Evolutionary conservation across 2,113 vertebrate species (phyloP).

Genomic region (Panthera leo): DNA sequence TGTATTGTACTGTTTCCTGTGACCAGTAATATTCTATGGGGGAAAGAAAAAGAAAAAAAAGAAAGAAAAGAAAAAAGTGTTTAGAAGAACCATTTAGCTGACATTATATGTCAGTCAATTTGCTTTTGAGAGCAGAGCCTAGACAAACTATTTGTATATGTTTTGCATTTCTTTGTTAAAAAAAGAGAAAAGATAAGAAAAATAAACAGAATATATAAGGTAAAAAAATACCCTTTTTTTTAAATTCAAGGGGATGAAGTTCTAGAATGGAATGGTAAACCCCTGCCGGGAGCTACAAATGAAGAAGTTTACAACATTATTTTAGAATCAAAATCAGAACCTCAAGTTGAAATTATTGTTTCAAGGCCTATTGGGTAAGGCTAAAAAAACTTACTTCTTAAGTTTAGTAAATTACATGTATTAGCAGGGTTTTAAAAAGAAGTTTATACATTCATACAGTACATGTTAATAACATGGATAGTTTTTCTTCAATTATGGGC

Average conservation of each 20-base stretch:
- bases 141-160: slow-evolving; percentile 71
- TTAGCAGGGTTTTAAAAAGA: slow-evolving; percentile 67
- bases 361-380: slow-evolving; percentile 99
- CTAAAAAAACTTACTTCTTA: slow-evolving; percentile 81
- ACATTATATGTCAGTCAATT: slow-evolving; percentile 60
- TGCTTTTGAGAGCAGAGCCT: slow-evolving; percentile 55
- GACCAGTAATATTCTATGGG: slow-evolving; percentile 40
- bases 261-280: slow-evolving; percentile 98
- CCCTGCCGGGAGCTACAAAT: slow-evolving; percentile 98
- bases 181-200: slow-evolving; percentile 75
- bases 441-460: slow-evolving; percentile 69
- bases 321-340: slow-evolving; percentile 98
- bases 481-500: slow-evolving; percentile 52
- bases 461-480: slow-evolving; percentile 72
- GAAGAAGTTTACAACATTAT: slow-evolving; percentile 99
- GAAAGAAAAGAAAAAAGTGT: slow-evolving; percentile 45
- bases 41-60: background rate
- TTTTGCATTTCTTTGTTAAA: slow-evolving; percentile 75
- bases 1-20: slow-evolving; percentile 50
- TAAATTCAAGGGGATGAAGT: slow-evolving; percentile 96
- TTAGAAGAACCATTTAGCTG: slow-evolving; percentile 55
- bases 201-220: slow-evolving; percentile 78
- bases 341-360: slow-evolving; percentile 99
- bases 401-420: slow-evolving; percentile 75
- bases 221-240: slow-evolving; percentile 84